A percentile compares a stretch with the other conserved stretches of the same genome.
Evolutionary conservation across 2,888 invertebrate genomes (phyloP).

Genomic region (Adineta ricciae): DNA sequence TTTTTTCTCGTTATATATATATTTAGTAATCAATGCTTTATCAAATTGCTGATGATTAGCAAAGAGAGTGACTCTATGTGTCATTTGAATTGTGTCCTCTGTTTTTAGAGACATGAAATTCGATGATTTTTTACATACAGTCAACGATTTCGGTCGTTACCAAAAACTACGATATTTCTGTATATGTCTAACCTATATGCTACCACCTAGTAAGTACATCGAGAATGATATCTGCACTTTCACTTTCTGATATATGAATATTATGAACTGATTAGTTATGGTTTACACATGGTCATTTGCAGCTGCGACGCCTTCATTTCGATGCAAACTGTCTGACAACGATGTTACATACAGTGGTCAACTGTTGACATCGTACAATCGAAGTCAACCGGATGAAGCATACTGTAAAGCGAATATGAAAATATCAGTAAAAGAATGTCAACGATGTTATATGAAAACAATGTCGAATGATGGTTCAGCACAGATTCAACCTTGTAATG

Average conservation of each 20-base stretch:
- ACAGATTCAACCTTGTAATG: background rate
- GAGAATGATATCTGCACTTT: background rate
- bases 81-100: too few species aligned
- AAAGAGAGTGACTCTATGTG: too few species aligned
- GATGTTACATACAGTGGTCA: background rate
- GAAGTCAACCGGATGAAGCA: background rate
- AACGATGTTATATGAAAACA: conserved; percentile 10
- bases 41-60: too few species aligned
- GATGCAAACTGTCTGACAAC: background rate
- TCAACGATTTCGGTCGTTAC: background rate
- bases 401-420: conserved; percentile 12
- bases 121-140: background rate
- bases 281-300: background rate
- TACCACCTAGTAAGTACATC: background rate
- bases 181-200: background rate
- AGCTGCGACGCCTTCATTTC: background rate
- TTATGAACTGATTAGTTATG: background rate
- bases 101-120: background rate
- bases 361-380: background rate
- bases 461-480: background rate
- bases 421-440: conserved; percentile 13
- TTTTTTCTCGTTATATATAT: too few species aligned
- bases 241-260: background rate
- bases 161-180: background rate
- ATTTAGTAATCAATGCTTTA: too few species aligned